A percentile compares a stretch with the other conserved stretches of the same genome.
Evolutionary conservation across 2,113 vertebrate species (phyloP).

Genomic region (Natator depressus): DNA sequence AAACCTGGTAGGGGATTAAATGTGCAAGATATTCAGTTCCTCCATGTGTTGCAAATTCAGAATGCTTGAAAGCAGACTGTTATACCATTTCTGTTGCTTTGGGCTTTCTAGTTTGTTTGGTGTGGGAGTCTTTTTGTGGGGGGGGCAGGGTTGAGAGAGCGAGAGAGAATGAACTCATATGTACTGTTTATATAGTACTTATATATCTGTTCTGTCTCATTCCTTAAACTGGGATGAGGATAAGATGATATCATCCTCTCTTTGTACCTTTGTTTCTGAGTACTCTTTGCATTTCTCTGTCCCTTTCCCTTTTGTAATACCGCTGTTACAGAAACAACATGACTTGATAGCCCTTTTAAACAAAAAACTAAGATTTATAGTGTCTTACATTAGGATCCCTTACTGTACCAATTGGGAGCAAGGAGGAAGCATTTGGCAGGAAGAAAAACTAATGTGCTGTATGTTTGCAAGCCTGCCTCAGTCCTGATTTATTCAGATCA

Average conservation of each 20-base stretch:
- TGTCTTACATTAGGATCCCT: not conserved
- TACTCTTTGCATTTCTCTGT: not conserved
- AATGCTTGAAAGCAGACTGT: not conserved
- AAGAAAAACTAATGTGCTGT: not conserved
- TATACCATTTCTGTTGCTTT: not conserved
- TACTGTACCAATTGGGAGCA: not conserved
- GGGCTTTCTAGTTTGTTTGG: not conserved
- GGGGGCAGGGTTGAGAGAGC: not conserved
- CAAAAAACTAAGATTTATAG: not conserved
- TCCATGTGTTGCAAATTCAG: not conserved
- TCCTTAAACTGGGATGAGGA: not conserved
- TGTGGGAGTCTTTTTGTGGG: no score
- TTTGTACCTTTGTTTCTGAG: not conserved
- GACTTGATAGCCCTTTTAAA: not conserved
- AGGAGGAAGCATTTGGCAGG: not conserved
- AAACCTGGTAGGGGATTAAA: conserved; percentile 81
- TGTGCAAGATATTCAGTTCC: accelerated
- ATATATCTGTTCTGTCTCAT: not conserved
- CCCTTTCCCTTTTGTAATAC: not conserved
- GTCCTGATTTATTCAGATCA: not conserved
- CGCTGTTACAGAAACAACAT: not conserved
- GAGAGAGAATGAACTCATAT: not conserved
- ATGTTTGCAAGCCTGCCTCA: not conserved
- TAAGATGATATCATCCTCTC: not conserved
- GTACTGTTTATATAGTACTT: not conserved